Evolutionary conservation across 2,888 invertebrate genomes (phyloP).

Genomic region (Lasius platythorax): DNA sequence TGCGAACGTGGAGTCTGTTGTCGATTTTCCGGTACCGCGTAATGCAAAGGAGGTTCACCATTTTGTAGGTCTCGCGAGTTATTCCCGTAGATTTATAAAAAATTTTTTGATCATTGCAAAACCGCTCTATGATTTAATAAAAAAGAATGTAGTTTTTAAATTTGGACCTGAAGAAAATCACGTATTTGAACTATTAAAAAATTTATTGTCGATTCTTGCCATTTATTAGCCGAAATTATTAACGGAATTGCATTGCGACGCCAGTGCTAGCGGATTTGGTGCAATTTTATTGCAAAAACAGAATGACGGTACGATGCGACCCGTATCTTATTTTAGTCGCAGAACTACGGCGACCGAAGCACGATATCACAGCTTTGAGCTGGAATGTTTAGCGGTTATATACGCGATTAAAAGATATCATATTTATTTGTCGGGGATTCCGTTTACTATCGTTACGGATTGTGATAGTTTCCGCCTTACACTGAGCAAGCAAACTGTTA

Average conservation of each 20-base stretch:
- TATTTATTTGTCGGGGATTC: background rate
- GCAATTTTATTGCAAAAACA: conserved; percentile 70
- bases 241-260: conserved; percentile 72
- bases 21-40: conserved; percentile 14
- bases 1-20: background rate
- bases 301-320: conserved; percentile 50
- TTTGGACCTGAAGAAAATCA: background rate
- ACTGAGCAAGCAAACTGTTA: conserved; percentile 63
- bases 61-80: conserved; percentile 19
- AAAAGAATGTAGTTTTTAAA: background rate
- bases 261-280: conserved; percentile 64
- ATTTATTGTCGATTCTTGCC: conserved; percentile 2
- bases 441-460: too few species aligned
- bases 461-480: conserved; percentile 58
- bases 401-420: background rate
- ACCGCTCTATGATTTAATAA: conserved; percentile 36
- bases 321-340: conserved; percentile 72
- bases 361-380: background rate
- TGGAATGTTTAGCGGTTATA: background rate
- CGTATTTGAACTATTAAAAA: conserved; percentile 5
- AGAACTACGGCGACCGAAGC: conserved; percentile 52
- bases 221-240: conserved; percentile 62
- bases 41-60: conserved; percentile 15
- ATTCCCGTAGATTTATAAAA: conserved; percentile 13
- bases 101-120: background rate